phyloP scores from a whole-genome alignment of 2,797 vertebrate genomes.

The Choloepus didactylus region DNA sequence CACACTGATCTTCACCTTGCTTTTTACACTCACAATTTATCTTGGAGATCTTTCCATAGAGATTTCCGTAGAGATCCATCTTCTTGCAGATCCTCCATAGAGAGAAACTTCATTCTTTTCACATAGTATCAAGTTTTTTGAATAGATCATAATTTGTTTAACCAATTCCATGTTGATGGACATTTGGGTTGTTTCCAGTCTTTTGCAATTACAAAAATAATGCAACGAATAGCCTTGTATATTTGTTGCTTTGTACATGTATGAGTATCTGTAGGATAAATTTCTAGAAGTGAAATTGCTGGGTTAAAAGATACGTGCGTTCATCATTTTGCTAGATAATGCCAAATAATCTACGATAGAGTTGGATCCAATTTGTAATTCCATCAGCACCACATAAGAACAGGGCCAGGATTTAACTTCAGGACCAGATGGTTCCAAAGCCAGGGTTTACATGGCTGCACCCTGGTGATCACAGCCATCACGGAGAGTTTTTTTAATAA shows the following conservation, averaged over 20 bases:
- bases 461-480: background rate
- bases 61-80: too few species aligned
- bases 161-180: background rate
- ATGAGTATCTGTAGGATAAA: background rate
- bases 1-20: background rate
- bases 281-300: background rate
- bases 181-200: background rate
- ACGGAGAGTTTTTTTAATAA: background rate
- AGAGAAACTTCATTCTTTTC: conserved; percentile 1
- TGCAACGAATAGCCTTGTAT: background rate
- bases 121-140: background rate
- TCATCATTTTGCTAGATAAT: background rate
- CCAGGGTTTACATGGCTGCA: background rate
- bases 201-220: conserved; percentile 22
- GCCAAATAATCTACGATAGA: background rate
- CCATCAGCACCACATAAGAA: background rate
- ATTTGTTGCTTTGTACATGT: background rate
- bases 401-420: background rate
- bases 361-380: background rate
- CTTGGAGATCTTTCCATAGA: background rate
- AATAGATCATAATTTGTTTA: background rate
- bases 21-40: background rate
- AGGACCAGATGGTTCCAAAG: background rate
- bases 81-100: background rate
- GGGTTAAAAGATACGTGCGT: background rate